Evolutionary conservation across 2,888 invertebrate genomes (phyloP), one percentile per base, ranked within the genome.

Genomic region (Dryobotodes eremita): DNA sequence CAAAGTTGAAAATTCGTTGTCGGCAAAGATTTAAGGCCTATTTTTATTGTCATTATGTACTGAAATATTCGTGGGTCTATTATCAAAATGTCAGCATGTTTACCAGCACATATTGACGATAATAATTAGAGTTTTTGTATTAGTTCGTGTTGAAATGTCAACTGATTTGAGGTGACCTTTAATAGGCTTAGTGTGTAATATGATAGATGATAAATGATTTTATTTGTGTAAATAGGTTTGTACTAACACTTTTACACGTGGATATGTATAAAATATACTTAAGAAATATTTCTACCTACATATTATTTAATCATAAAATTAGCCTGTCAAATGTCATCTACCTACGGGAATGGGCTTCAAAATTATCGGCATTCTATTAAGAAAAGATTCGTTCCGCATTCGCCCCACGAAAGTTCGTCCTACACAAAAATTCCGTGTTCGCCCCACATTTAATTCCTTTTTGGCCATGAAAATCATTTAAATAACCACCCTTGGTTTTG

Each of bases 1-100:
- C 20, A 74, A 46, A 62, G 77, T 69, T 71, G 0, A 62, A 36
- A 55, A 71, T 76, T n/a, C 5, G 0, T 55, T 72, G 55, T 3
- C 0, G 0, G 26, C 23, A 26, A 59, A 50, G 15, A 55, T 77
- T 64, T 68, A 68, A 71, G 79, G 13, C 53, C 64, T 46, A 42
- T 77, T 73, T 79, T 85, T 70, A 76, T 73, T 82, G 66, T 69
- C 48, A 75, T 79, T 81, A 70, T 36, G 70, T 77, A 55, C n/a
- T 83, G 36, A 77, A 83, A 81, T 85, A 80, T 87, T 82, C 31
- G 53, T 80, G 42, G 13, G 48, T 77, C 57, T 81, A 87, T 88
- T 86, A 87, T 79, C 77, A 77, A 86, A 86, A 90, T 82, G 79
- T 82, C 83, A 86, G 77, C 53, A 8, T 31, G 1, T 69, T 77